These are phyloP conservation scores for Scaptomyza cyrtandrae DNA, from an alignment of 2,888 invertebrate species.

Conservation along the genomic window DNA sequence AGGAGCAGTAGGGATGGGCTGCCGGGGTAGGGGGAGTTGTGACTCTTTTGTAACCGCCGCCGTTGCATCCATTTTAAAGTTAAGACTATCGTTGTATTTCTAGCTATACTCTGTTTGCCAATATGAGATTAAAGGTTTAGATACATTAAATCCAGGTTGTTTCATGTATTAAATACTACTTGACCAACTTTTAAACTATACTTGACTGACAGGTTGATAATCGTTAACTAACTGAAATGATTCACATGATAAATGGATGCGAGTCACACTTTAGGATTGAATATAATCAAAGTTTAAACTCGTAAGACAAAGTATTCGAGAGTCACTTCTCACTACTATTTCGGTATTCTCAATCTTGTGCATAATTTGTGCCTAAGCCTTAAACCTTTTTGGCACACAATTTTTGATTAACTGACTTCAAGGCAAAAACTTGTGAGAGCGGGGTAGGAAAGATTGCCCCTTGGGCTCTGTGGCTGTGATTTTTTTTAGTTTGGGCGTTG, in stretches of 20 bases:
- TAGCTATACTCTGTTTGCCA: background rate
- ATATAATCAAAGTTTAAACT: no score
- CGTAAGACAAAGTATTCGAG: background rate
- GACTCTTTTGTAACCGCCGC: conserved; percentile 36
- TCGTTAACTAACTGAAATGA: no score
- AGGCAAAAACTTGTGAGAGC: background rate
- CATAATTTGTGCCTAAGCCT: conserved; percentile 51
- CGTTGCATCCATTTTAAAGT: conserved; percentile 10
- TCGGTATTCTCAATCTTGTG: conserved; percentile 34
- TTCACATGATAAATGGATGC: no score
- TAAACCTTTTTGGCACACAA: conserved; percentile 2
- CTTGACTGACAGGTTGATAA: no score
- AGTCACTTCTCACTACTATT: background rate
- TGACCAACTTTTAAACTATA: background rate
- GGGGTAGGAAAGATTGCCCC: background rate
- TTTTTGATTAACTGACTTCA: conserved; percentile 18
- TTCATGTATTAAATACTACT: background rate
- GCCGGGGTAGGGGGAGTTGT: background rate
- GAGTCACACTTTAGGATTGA: no score
- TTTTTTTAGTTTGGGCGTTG: conserved; percentile 67
- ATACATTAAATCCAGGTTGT: background rate
- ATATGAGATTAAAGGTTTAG: background rate
- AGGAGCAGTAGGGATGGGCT: background rate
- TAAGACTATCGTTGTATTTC: background rate
- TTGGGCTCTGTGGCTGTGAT: conserved; percentile 11